A percentile compares a stretch with the other conserved stretches of the same genome.
Conservation (phyloP, 2,888 invertebrate species). For the Alentia gelatinosa region DNA sequence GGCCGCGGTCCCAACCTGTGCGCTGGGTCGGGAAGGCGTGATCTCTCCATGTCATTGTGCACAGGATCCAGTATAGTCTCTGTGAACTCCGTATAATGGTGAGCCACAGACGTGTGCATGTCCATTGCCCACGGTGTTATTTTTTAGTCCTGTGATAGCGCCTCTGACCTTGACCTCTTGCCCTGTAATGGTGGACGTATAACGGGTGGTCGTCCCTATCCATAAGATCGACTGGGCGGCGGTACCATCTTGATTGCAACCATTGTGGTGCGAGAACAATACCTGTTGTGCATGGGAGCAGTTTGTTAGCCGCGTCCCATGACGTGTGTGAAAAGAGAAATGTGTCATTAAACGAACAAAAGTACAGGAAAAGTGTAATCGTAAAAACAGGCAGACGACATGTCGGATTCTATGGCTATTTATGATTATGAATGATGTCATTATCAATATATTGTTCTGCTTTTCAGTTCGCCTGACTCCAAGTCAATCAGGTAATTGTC, state of each 20-base stretch:
- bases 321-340: too few relatives aligned
- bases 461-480: neutral
- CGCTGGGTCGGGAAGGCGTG: neutral
- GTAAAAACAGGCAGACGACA: too few relatives aligned
- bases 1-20: neutral
- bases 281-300: neutral
- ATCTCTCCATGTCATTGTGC: neutral
- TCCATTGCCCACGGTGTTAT: neutral
- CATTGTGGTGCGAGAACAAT: neutral
- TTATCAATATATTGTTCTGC: neutral
- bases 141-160: neutral
- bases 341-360: too few relatives aligned
- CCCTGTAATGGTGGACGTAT: neutral
- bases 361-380: too few relatives aligned
- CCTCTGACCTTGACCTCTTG: neutral
- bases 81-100: neutral
- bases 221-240: too few relatives aligned
- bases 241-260: neutral
- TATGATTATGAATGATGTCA: neutral
- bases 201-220: too few relatives aligned
- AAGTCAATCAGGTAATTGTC: too few relatives aligned
- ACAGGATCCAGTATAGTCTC: neutral
- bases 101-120: neutral
- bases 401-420: neutral
- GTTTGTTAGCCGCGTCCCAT: neutral